Base-by-base conservation (phyloP, 2,888 invertebrate species). In the Strigamia crassipes region DNA sequence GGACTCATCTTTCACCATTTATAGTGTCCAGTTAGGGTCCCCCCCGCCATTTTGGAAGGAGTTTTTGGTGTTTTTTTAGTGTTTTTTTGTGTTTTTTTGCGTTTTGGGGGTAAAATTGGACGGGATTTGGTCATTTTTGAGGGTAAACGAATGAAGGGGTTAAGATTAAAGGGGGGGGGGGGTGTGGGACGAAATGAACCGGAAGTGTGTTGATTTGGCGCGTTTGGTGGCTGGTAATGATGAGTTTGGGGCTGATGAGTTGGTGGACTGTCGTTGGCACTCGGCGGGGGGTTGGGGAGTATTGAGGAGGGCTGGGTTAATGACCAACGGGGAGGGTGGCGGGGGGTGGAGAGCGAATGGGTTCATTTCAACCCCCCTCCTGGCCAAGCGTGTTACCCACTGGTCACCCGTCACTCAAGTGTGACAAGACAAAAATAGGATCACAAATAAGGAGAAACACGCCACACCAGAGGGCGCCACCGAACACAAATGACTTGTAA, bases 201-300 rank as follows among this genome's bases (percentile, higher is more conserved):
- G 61, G 61, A 61, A 61, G 61, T 61, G 61, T 42, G 96, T 97
- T 42, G 99, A 99, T 88, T 99, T 99, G 86, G 99, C 99, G 82
- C 99, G 99, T 13, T 90, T 99, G 84, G 99, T 99, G 56, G 96
- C 97, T 87, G 99, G 99, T 42, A 99, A 99, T 1, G 94, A 97
- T 5, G 97, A 99, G 88, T 23, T 61, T 61, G 61, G 34, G 21
- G 61, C 61, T 61, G 61, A 61, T 61, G 61, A 61, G 61, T 61
- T 61, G 61, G 61, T 61, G 61, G 61, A 61, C 61, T 61, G 61
- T 61, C 61, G 61, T 61, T 61, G 61, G 15, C 61, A 61, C 61
- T 61, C 61, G 61, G 61, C 61, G 61, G 61, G 61, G 18, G 61
- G 61, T 18, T 18, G 23, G 61, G 61, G 6, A 23, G 21, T 61